A percentile compares a stretch with the other conserved stretches of the same genome.
Evolutionary conservation across 2,888 invertebrate species (phyloP).

Genomic region (Abscondita cerata): DNA sequence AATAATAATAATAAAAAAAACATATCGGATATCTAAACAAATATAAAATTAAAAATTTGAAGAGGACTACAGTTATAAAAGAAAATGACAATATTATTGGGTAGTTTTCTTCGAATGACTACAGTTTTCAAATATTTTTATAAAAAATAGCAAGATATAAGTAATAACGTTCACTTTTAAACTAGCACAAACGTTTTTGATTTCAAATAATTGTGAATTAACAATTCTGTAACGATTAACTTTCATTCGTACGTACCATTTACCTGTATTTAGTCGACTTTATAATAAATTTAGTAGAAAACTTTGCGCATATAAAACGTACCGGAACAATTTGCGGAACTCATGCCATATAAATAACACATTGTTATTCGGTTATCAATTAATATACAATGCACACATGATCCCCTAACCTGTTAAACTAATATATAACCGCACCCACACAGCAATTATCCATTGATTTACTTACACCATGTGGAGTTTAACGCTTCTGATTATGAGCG

Average conservation of each 20-base stretch:
- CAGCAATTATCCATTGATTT: constrained; percentile 47
- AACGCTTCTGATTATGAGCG: constrained; percentile 62
- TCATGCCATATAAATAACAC: constrained; percentile 43
- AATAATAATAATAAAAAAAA: no score
- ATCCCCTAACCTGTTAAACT: constrained; percentile 62
- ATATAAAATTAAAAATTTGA: no score
- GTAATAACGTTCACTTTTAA: constrained; percentile 5
- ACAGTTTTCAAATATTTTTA: no score
- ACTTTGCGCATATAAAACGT: constrained; percentile 20
- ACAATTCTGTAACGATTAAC: constrained; percentile 9
- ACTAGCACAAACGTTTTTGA: not conserved
- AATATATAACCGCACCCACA: constrained; percentile 73
- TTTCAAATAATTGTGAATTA: constrained; percentile 4
- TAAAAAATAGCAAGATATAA: no score
- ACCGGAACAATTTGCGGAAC: constrained; percentile 46
- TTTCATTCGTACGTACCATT: constrained; percentile 20
- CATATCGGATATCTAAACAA: no score
- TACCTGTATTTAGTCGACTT: constrained; percentile 6
- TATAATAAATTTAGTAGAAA: constrained; percentile 7
- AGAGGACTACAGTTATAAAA: no score
- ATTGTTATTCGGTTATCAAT: constrained; percentile 50
- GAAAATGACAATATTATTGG: no score
- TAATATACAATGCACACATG: constrained; percentile 53
- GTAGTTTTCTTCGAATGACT: no score
- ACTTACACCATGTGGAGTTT: constrained; percentile 52